Conservation (phyloP, 1,140 invertebrate genomes). For the Aphelenchoides besseyi region DNA sequence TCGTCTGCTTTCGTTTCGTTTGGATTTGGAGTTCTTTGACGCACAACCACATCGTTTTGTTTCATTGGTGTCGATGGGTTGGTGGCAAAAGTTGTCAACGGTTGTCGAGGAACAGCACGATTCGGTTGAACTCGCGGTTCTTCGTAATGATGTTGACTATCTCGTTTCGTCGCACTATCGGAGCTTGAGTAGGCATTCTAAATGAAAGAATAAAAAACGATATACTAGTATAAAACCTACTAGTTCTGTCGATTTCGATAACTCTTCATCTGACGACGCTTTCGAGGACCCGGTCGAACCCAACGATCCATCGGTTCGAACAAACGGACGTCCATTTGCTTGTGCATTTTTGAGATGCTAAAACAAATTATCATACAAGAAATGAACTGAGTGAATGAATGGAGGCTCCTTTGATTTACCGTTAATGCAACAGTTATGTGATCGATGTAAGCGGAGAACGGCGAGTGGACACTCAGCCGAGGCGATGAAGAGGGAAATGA, state of each 20-base stretch:
- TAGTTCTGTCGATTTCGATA: conserved; percentile 20
- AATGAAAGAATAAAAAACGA: conserved; percentile 19
- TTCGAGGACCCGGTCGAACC: conserved; percentile 33
- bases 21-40: conserved; percentile 26
- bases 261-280: conserved; percentile 39
- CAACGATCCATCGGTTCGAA: background rate
- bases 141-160: conserved; percentile 3
- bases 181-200: conserved; percentile 1
- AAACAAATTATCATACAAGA: conserved; percentile 14
- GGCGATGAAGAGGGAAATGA: conserved; percentile 26
- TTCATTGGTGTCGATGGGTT: background rate
- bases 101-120: background rate
- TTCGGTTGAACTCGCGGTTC: conserved; percentile 20
- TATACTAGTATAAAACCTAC: conserved; percentile 15
- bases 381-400: background rate
- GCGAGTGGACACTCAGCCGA: conserved; percentile 48
- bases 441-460: conserved; percentile 55
- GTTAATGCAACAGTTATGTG: conserved; percentile 48
- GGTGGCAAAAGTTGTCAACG: conserved; percentile 1
- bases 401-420: conserved; percentile 15
- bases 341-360: conserved; percentile 30
- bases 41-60: conserved; percentile 18
- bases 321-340: background rate
- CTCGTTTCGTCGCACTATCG: conserved; percentile 5
- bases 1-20: conserved; percentile 28